A percentile compares a stretch with the other conserved stretches of the same genome.
phyloP scores from a whole-genome alignment of 2,113 vertebrate genomes.

The Ifrita kowaldi region DNA sequence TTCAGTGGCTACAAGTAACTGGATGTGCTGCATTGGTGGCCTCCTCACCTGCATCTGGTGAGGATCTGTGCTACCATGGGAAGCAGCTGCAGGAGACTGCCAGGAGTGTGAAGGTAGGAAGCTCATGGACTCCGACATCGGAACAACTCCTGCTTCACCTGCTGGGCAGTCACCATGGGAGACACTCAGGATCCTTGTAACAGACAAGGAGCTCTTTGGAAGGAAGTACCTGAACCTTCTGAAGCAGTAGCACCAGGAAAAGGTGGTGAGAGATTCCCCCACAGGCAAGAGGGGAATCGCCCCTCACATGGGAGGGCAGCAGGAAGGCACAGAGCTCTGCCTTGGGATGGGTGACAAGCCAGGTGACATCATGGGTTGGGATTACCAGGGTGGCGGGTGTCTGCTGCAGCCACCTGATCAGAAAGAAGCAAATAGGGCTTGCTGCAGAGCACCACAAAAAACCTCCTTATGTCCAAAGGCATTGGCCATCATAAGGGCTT shows the following conservation, averaged over 20 bases:
- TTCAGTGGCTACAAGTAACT: background rate
- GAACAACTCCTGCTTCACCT: background rate
- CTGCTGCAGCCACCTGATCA: background rate
- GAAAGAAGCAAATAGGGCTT: background rate
- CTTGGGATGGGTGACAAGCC: background rate
- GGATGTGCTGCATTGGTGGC: background rate
- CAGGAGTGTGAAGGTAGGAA: background rate
- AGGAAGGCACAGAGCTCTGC: background rate
- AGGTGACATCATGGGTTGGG: background rate
- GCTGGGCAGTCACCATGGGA: fast-evolving
- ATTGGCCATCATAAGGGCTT: background rate
- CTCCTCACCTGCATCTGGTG: background rate
- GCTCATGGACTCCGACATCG: background rate
- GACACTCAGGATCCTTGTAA: background rate
- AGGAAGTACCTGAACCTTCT: background rate
- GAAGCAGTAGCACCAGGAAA: background rate
- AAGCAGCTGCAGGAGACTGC: background rate
- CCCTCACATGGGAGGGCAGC: fast-evolving
- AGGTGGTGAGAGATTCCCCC: background rate
- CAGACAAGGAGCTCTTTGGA: background rate
- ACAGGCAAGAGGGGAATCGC: fast-evolving
- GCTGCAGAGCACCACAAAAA: background rate
- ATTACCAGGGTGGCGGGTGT: background rate
- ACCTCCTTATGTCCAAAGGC: background rate
- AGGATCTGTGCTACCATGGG: background rate